phyloP scores from a whole-genome alignment of 2,797 vertebrate genomes.

The Hippoglossus hippoglossus region DNA sequence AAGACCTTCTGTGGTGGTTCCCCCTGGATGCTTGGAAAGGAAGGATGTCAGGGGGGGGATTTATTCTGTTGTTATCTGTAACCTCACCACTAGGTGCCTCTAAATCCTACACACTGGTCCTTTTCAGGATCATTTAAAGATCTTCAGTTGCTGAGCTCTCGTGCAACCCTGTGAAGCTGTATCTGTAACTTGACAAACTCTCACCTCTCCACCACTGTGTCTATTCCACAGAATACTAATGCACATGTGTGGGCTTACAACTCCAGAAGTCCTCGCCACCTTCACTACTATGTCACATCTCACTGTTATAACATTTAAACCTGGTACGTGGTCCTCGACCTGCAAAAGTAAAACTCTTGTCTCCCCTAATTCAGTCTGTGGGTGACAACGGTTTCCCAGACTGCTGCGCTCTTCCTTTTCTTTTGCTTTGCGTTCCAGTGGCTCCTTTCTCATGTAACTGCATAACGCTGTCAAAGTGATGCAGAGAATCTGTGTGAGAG shows the following conservation, averaged over 20 bases:
- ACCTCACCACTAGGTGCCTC: background rate
- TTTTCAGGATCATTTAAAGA: background rate
- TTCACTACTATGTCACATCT: too few species aligned
- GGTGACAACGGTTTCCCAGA: background rate
- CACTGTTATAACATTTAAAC: too few species aligned
- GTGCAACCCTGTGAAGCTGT: background rate
- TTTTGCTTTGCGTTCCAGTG: conserved; percentile 1
- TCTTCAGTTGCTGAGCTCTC: background rate
- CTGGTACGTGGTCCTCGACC: too few species aligned
- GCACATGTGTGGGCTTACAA: too few species aligned
- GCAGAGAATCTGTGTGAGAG: conserved; percentile 31
- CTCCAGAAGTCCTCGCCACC: too few species aligned
- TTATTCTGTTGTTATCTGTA: background rate
- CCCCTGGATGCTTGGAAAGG: too few species aligned
- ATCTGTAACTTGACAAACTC: background rate
- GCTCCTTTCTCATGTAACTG: conserved; percentile 5
- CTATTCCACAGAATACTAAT: too few species aligned
- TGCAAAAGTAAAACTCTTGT: background rate
- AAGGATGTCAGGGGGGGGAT: too few species aligned
- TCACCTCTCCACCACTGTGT: background rate
- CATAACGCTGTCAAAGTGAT: conserved; percentile 34
- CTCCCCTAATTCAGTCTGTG: background rate
- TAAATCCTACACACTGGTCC: background rate
- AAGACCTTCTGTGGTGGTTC: too few species aligned
- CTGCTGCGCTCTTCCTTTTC: too few species aligned